Evolutionary conservation across 1,140 invertebrate genomes (phyloP), one percentile per base, ranked within the genome.

Genomic region (Drosophila sulfurigaster): DNA sequence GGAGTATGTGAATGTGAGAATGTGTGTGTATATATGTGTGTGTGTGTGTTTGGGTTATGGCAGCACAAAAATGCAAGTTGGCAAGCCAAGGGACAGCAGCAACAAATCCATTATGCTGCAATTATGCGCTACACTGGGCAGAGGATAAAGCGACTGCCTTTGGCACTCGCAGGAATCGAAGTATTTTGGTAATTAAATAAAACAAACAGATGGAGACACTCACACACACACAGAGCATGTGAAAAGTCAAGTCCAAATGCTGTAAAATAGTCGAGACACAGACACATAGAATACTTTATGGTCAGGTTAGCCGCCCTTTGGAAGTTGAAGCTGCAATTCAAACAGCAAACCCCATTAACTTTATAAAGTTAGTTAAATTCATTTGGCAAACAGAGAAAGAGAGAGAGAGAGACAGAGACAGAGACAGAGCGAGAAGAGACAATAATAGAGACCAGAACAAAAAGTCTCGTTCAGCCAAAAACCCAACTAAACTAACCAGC

Each of bases 311-410:
- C 6, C 35, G 35, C 35, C 35, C 7, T 10, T 38, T 3, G 10
- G 16, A 63, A 52, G 71, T 35, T 68, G 66, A 38, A 46, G 65
- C 30, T 71, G 78, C 81, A 89, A 88, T 89, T 81, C 85, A 88
- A 88, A 88, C 63, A 85, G 85, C 85, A 89, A 89, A 89, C 85
- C 81, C 85, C 81, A 89, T 89, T 89, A 89, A 89, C 86, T 89
- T 90, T 90, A 89, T 81, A 90, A 89, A 89, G 86, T 89, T 89
- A 90, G 85, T 89, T 89, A 89, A 89, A 89, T 90, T 89, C 85
- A 90, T 90, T 89, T 89, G 78, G 86, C 86, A 89, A 90, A 89
- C 86, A 89, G 78, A 25, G n/a, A n/a, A n/a, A 88, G 75, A 54
- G 51, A 30, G 49, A 52, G 3, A 52, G 3, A 32, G 66, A 65